Evolutionary conservation across 2,113 vertebrate genomes (phyloP).

Genomic region (Sceloporus undulatus): DNA sequence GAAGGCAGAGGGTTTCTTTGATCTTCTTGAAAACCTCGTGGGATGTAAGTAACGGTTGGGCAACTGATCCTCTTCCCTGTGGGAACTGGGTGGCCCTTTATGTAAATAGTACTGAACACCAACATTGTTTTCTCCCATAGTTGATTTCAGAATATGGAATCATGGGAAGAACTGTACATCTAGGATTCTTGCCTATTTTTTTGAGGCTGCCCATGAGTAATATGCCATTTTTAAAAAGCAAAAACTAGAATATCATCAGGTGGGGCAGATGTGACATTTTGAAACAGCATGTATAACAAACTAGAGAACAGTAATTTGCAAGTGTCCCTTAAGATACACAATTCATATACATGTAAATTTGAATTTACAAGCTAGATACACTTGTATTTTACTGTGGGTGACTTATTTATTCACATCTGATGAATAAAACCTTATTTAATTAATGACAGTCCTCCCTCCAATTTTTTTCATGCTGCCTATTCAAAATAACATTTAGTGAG

Average conservation of each 20-base stretch:
- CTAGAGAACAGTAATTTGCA: neutral
- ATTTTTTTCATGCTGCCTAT: too few species aligned
- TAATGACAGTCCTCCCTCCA: too few species aligned
- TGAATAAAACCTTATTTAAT: neutral
- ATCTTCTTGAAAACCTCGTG: neutral
- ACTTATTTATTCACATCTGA: neutral
- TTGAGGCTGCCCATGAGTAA: neutral
- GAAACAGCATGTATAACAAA: neutral
- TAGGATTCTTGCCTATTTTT: neutral
- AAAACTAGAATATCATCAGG: neutral
- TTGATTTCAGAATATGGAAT: neutral
- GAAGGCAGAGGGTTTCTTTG: neutral
- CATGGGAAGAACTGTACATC: neutral
- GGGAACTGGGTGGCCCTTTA: neutral
- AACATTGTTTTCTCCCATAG: neutral
- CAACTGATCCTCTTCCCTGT: neutral
- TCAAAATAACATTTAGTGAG: too few species aligned
- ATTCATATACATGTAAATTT: neutral
- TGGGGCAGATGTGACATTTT: neutral
- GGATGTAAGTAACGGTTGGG: constrained; percentile 2
- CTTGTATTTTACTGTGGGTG: neutral
- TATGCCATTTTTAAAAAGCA: neutral
- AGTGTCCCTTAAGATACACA: neutral
- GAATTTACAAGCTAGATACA: too few species aligned
- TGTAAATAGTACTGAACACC: neutral